Evolutionary conservation across 1,140 invertebrate species (phyloP), one percentile per base, ranked within the genome.

Genomic region (Bombus fervidus): DNA sequence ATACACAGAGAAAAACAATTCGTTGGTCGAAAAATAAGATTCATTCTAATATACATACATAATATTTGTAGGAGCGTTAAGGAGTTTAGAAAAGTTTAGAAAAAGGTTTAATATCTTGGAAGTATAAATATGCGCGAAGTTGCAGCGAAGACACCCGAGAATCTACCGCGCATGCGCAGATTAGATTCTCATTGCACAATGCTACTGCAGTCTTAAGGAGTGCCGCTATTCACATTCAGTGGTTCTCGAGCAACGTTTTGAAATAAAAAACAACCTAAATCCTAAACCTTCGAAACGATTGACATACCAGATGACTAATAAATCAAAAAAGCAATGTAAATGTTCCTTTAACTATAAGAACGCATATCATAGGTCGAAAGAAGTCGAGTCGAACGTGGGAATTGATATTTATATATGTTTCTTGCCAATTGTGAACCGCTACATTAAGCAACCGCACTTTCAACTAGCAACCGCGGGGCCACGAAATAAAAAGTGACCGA

Each of bases 371-470:
- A 39, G 3, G 9, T n/a, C 22, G 25, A 62, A 62, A 31, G 3
- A 34, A 25, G 6, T 41, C 57, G 34, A 22, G 15, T 53, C 15
- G 57, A 41, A 64, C 25, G 10, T 25, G 15, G 10, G 37, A 64
- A 64, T 18, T 10, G 57, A 78, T 59, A 64, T 31, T 59, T 39
- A 34, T 28, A 12, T 66, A 78, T 13, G 8, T 59, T 78, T 78
- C 28, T 64, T 62, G 37, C 4, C 53, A 41, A 73, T 34, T 82
- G 71, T 39, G 57, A 82, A 82, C 80, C 80, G 53, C 39, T 74
- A 62, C 3, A 43, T 82, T 82, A 47, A 62, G 80, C 71, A 82
- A 82, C 25, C 57, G 37, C 41, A 74, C 80, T 82, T 82, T 82
- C 71, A 74, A 81, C 53, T n/a, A 41, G n/a, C 41, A 47, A 80